Evolutionary conservation across 2,888 invertebrate species (phyloP).

Genomic region (Calameuta pallipes): DNA sequence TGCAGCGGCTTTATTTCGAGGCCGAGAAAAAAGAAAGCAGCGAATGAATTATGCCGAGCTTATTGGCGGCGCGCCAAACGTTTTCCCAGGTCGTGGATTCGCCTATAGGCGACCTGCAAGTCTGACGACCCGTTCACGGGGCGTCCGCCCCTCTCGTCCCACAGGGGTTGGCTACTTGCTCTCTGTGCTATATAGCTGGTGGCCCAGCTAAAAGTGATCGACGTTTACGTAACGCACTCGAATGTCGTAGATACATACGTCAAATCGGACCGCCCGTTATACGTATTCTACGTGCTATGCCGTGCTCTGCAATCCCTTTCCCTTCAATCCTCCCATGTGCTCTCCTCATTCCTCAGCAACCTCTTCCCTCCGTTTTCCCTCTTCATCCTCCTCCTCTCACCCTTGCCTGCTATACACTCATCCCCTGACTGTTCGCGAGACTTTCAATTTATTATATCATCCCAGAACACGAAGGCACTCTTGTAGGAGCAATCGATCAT

Average conservation of each 20-base stretch:
- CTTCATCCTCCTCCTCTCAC: background rate
- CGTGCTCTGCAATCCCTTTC: background rate
- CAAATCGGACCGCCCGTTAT: background rate
- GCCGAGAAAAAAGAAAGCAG: constrained; percentile 29
- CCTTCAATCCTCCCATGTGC: background rate
- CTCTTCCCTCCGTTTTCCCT: background rate
- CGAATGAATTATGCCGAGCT: constrained; percentile 46
- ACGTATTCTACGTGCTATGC: background rate
- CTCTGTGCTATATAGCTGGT: background rate
- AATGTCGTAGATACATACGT: background rate
- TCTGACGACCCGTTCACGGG: constrained; percentile 1
- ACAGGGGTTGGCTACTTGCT: background rate
- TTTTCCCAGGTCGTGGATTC: constrained; percentile 34
- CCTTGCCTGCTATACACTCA: background rate
- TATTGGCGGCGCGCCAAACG: constrained; percentile 49
- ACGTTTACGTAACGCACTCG: background rate
- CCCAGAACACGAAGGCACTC: background rate
- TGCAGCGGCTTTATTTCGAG: constrained; percentile 19
- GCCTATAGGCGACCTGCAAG: background rate
- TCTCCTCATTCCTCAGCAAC: background rate
- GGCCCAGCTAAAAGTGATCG: background rate
- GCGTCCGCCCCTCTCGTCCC: background rate
- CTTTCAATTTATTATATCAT: constrained; percentile 5
- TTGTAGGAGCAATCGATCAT: background rate
- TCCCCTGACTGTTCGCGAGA: background rate